A percentile compares a stretch with the other conserved stretches of the same genome.
Evolutionary conservation across 2,888 invertebrate genomes (phyloP).

Genomic region (Drosophila mettleri): DNA sequence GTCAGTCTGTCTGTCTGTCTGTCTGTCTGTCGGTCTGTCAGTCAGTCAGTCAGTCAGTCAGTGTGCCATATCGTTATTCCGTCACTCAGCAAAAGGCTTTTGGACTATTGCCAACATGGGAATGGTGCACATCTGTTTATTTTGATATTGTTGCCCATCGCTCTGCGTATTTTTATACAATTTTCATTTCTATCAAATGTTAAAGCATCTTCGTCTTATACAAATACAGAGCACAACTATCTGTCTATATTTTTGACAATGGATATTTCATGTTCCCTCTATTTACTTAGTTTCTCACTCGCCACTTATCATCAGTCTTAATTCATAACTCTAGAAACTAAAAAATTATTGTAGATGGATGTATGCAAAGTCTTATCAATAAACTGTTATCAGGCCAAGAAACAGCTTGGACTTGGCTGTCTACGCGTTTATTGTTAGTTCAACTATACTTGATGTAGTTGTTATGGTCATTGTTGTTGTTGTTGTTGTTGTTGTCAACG

Average conservation of each 20-base stretch:
- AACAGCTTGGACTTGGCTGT: conserved; percentile 29
- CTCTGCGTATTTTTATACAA: conserved; percentile 28
- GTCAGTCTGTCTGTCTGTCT: conserved; percentile 31
- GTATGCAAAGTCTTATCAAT: conserved; percentile 30
- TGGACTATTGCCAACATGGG: conserved; percentile 60
- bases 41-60: conserved; percentile 27
- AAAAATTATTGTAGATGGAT: background rate
- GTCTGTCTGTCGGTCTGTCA: conserved; percentile 34
- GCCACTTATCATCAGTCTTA: too few relatives aligned
- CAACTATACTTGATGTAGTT: conserved; percentile 5
- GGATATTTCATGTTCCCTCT: background rate
- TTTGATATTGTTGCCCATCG: conserved; percentile 46
- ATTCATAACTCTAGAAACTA: too few relatives aligned
- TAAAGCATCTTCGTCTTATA: background rate
- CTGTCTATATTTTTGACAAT: background rate
- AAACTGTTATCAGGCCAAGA: conserved; percentile 47
- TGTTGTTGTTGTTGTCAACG: conserved; percentile 7
- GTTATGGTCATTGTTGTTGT: conserved; percentile 1
- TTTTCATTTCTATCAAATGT: conserved; percentile 18
- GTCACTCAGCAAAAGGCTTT: conserved; percentile 56
- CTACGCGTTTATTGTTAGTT: conserved; percentile 24
- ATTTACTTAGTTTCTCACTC: background rate
- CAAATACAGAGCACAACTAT: background rate
- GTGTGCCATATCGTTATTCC: conserved; percentile 36
- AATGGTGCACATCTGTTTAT: conserved; percentile 71